Evolutionary conservation across 2,113 vertebrate genomes (phyloP), one percentile per base, ranked within the genome.

Genomic region (Gymnogyps californianus): DNA sequence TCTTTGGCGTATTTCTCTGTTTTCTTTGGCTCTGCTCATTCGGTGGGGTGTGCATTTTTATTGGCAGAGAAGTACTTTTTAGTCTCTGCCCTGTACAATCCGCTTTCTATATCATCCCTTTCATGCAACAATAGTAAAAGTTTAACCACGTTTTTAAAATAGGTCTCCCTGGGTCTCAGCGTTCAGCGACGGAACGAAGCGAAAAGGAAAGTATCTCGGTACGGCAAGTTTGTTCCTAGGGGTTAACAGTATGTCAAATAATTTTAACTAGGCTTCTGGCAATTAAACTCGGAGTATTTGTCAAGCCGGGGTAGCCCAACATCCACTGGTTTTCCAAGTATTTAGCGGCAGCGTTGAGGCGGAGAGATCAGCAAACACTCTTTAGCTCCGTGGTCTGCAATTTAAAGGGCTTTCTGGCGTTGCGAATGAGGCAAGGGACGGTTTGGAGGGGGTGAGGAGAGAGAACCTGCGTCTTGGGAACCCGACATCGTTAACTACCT

Each of bases 31-130:
- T 69, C 46, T 62, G 38, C 78, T 95, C 72, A 9, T 96, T 94
- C 90, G 32, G 79, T 94, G 95, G 96, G 95, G 70, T 96, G 95
- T 95, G 69, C 59, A 69, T 95, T 89, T 96, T 94, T 96, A 96
- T 94, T 97, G 94, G 95, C 94, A 80, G 82, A 46, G 77, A 97
- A 92, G 83, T 86, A 79, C 72, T 67, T 94, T 95, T 95, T 88
- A 77, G 92, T 91, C 86, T 95, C 95, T 97, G 89, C 79, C 90
- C 86, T 90, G 87, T 42, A 87, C 96, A 96, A 79, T 93, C 83
- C 87, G 61, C 92, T 97, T 97, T 95, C 97, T 97, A 84, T 95
- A 93, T 95, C 91, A 80, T 55, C 91, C 81, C 90, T 97, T 97
- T 96, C 96, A 92, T 89, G 89, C 67, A 93, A 95, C 94, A 93